These are phyloP conservation scores for Meganola albula DNA, from an alignment of 2,888 invertebrate genomes.

Conservation along the genomic window DNA sequence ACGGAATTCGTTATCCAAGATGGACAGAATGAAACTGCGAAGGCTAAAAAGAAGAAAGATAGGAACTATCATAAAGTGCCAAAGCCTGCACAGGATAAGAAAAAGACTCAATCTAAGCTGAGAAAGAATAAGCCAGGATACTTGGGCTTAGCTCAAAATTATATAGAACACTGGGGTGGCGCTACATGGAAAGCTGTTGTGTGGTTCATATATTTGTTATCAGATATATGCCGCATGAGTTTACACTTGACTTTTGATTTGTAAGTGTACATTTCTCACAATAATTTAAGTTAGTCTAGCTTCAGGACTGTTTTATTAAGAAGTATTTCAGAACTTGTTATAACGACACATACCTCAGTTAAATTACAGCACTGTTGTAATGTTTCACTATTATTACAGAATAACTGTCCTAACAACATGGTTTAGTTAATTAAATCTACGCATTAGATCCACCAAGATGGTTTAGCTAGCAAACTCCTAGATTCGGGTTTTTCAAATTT, in stretches of 20 bases:
- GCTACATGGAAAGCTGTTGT: constrained; percentile 80
- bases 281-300: too few species aligned
- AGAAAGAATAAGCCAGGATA: constrained; percentile 64
- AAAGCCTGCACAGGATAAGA: constrained; percentile 62
- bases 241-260: constrained; percentile 83
- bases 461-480: too few species aligned
- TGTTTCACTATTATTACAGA: too few species aligned
- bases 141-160: constrained; percentile 61
- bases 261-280: constrained; percentile 73
- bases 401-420: too few species aligned
- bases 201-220: constrained; percentile 88
- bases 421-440: too few species aligned
- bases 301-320: too few species aligned
- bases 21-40: constrained; percentile 48
- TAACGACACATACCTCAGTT: too few species aligned
- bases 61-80: constrained; percentile 53
- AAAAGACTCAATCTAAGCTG: constrained; percentile 63
- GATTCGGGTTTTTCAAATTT: too few species aligned
- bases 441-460: too few species aligned
- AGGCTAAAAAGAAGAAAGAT: constrained; percentile 66
- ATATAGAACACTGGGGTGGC: constrained; percentile 75
- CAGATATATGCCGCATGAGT: constrained; percentile 89
- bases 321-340: too few species aligned
- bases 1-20: constrained; percentile 58
- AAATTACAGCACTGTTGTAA: too few species aligned